A percentile compares a stretch with the other conserved stretches of the same genome.
Conservation (phyloP, 1,140 invertebrate species). For the Rhyacophila brunnea region DNA sequence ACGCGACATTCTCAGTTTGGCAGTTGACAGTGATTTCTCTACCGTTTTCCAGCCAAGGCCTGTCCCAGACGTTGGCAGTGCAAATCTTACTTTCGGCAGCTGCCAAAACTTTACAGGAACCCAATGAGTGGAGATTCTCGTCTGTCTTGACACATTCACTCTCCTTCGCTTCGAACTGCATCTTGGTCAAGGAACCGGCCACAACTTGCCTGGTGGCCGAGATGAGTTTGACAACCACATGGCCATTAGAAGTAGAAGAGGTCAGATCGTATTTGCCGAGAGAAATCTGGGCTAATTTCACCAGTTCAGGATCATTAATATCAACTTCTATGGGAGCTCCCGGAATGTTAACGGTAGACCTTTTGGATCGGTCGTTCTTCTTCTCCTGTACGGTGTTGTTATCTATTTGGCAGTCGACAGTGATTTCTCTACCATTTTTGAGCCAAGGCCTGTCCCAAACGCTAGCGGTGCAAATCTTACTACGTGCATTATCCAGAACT, state of each 20-base stretch:
- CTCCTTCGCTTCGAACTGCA: constrained; percentile 46
- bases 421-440: constrained; percentile 50
- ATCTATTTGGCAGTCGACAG: constrained; percentile 51
- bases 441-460: constrained; percentile 64
- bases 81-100: constrained; percentile 51
- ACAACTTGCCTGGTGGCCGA: constrained; percentile 37
- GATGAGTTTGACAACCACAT: constrained; percentile 40
- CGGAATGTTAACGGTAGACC: not conserved
- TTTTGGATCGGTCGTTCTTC: not conserved
- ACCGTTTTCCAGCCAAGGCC: constrained; percentile 59
- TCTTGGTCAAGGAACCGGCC: constrained; percentile 33
- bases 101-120: constrained; percentile 43
- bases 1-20: constrained; percentile 42
- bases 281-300: constrained; percentile 39
- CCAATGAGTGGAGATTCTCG: constrained; percentile 39
- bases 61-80: constrained; percentile 57
- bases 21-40: constrained; percentile 53
- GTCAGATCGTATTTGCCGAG: constrained; percentile 37
- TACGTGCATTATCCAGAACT: constrained; percentile 41
- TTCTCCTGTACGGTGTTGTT: constrained; percentile 33
- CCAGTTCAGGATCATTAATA: constrained; percentile 37
- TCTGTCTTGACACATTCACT: constrained; percentile 48
- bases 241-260: constrained; percentile 27
- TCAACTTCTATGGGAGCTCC: constrained; percentile 25
- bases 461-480: constrained; percentile 53